Conservation (phyloP, 2,797 vertebrate genomes). For the Hipposideros larvatus region DNA sequence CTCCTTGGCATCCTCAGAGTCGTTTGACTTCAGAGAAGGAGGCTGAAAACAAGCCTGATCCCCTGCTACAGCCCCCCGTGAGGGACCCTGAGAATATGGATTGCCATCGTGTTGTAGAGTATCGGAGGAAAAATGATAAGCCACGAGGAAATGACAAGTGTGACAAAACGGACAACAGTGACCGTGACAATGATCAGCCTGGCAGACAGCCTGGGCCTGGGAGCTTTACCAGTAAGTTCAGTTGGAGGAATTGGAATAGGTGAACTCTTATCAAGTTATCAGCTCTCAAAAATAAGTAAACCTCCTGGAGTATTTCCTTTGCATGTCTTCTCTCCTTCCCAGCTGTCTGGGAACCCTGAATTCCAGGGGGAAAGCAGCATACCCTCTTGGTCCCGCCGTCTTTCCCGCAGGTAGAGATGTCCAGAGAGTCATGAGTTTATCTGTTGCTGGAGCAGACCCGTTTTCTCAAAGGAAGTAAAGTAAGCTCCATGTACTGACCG, state of each 20-base stretch:
- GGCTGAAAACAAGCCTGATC: slow-evolving; percentile 40
- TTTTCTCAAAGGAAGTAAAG: slow-evolving; percentile 57
- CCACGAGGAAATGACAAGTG: background rate
- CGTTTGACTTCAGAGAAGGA: slow-evolving; percentile 79
- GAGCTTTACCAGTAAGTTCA: slow-evolving; percentile 76
- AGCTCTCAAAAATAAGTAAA: slow-evolving; percentile 1
- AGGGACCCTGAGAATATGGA: background rate
- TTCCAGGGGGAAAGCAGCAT: slow-evolving; percentile 2
- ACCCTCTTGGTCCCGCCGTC: background rate
- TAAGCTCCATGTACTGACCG: background rate
- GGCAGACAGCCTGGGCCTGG: slow-evolving; percentile 54
- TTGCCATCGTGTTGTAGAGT: background rate
- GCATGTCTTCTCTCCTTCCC: background rate
- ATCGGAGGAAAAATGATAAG: slow-evolving; percentile 18
- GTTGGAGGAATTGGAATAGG: background rate
- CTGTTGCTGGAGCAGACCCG: background rate
- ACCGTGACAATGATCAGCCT: slow-evolving; percentile 16
- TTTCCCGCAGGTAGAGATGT: background rate
- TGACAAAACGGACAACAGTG: background rate
- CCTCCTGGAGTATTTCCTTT: background rate
- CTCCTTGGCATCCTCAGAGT: background rate
- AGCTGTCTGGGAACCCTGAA: background rate
- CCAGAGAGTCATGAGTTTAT: background rate
- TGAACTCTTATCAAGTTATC: background rate
- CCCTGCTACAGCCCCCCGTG: background rate